Percentiles rank a stretch among this genome's conserved stretches.
Evolutionary conservation across 2,888 invertebrate genomes (phyloP).

Genomic region (Scelioninae gen. 1): DNA sequence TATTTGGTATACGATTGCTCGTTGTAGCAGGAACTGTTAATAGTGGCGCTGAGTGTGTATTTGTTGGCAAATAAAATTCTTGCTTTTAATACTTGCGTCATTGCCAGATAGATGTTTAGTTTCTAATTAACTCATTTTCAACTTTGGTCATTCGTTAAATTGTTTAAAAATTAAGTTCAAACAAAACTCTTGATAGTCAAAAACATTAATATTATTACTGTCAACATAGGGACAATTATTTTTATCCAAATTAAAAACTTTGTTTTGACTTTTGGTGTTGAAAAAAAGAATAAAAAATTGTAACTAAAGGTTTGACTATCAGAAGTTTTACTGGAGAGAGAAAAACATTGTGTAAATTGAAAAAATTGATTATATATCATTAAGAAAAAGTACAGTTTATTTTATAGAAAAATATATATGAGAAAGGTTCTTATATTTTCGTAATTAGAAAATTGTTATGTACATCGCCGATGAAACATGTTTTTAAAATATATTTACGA

Average conservation of each 20-base stretch:
- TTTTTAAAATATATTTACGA: conserved; percentile 34
- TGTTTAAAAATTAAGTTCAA: too few species aligned
- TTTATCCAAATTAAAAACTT: too few species aligned
- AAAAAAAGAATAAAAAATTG: too few species aligned
- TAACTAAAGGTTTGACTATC: not conserved
- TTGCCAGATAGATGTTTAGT: too few species aligned
- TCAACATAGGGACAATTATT: too few species aligned
- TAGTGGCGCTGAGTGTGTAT: conserved; percentile 72
- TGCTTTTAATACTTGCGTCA: too few species aligned
- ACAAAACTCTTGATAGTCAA: too few species aligned
- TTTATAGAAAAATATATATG: conserved; percentile 43
- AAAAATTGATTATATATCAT: too few species aligned
- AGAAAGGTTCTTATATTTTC: not conserved
- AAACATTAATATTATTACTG: too few species aligned
- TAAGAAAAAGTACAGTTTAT: too few species aligned
- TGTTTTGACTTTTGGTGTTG: too few species aligned
- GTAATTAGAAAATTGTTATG: conserved; percentile 28
- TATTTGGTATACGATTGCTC: conserved; percentile 82
- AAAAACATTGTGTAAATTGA: conserved; percentile 31
- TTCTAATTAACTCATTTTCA: not conserved
- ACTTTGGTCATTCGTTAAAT: conserved; percentile 6
- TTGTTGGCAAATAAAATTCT: conserved; percentile 71
- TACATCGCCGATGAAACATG: conserved; percentile 28
- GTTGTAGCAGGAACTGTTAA: conserved; percentile 81
- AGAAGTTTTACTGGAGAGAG: conserved; percentile 26